A percentile compares a stretch with the other conserved stretches of the same genome.
Evolutionary conservation across 2,113 vertebrate species (phyloP).

Genomic region (Perognathus longimembris): DNA sequence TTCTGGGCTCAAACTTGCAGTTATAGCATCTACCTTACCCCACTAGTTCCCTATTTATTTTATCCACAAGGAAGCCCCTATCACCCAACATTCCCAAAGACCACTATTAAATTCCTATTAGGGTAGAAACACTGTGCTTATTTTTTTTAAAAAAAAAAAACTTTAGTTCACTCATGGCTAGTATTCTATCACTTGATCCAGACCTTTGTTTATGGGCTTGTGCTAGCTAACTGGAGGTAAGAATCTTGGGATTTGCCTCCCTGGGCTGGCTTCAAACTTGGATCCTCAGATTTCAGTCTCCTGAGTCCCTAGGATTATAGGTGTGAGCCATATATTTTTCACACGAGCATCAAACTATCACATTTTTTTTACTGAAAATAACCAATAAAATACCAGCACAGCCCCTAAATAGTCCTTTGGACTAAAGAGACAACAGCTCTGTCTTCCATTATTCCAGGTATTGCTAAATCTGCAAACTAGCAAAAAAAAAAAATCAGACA

Average conservation of each 20-base stretch:
- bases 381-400: neutral
- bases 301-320: too few relatives aligned
- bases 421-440: neutral
- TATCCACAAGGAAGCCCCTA: neutral
- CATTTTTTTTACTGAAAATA: neutral
- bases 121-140: neutral
- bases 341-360: neutral
- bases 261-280: too few relatives aligned
- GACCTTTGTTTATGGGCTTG: too few relatives aligned
- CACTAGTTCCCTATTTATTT: neutral
- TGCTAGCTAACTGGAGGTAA: too few relatives aligned
- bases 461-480: neutral
- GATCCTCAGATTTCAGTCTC: too few relatives aligned
- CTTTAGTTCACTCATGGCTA: too few relatives aligned
- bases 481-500: neutral
- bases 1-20: neutral
- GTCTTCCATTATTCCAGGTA: neutral
- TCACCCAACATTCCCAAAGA: neutral
- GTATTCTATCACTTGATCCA: too few relatives aligned
- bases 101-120: slow-evolving; percentile 6
- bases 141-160: too few relatives aligned
- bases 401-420: neutral
- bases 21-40: neutral
- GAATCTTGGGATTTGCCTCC: too few relatives aligned
- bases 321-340: neutral